These are phyloP conservation scores for Cynocephalus volans DNA, from an alignment of 2,113 vertebrate genomes.

Conservation along the genomic window DNA sequence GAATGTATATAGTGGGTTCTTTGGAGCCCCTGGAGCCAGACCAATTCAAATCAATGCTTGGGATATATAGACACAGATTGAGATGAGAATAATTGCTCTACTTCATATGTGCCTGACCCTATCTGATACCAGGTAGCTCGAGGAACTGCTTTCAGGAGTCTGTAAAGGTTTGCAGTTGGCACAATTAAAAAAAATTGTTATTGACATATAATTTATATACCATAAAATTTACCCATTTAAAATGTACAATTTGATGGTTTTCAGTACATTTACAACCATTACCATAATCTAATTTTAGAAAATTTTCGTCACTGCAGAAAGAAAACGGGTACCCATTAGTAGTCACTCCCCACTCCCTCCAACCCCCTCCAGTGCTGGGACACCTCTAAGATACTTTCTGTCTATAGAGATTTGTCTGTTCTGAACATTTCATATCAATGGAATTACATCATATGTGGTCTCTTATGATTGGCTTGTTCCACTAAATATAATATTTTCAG, in stretches of 20 bases:
- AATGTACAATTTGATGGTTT: not conserved
- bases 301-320: not conserved
- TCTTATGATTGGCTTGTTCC: conserved; percentile 21
- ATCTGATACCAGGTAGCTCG: not conserved
- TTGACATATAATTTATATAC: not conserved
- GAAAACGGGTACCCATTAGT: not conserved
- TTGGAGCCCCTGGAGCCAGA: not conserved
- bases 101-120: not conserved
- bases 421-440: not conserved
- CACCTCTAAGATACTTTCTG: not conserved
- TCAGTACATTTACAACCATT: not conserved
- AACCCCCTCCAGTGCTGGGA: not conserved
- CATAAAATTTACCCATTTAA: not conserved
- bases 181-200: not conserved
- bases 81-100: not conserved
- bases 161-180: not conserved
- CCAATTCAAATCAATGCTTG: not conserved
- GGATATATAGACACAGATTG: not conserved
- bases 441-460: not conserved
- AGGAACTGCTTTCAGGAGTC: not conserved
- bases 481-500: not conserved
- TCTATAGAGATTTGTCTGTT: not conserved
- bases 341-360: not conserved
- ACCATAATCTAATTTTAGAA: conserved; percentile 1
- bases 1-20: not conserved